Base-by-base conservation (phyloP, 1,140 invertebrate species). In the Sminthurides bifidus region DNA sequence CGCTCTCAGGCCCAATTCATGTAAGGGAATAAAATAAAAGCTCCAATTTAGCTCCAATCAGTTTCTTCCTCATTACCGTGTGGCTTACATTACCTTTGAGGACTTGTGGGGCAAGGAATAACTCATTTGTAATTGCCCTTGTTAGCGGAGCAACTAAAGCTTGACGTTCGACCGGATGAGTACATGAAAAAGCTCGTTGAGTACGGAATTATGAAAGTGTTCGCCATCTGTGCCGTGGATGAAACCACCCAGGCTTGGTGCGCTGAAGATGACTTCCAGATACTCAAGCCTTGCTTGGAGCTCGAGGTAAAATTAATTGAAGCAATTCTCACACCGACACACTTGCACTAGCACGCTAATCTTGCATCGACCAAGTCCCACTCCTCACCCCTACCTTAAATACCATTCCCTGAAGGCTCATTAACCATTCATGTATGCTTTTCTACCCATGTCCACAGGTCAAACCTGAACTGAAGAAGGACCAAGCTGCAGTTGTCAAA, bases 211-310 rank as follows among this genome's bases (percentile, higher is more conserved):
- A 79, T 85, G 75, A 84, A 84, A 68, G 73, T 85, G 41, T 79
- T 79, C 27, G 78, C 78, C 5, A 79, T 83, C 66, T 80, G 79
- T 30, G 77, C 76, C 4, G 82, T 85, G 0, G 70, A 76, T 43
- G 82, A 85, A 68, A 86, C 83, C 3, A 77, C 76, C 24, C 81
- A 84, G 65, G 79, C 81, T 5, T 85, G 82, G 81, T 77, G 80
- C 2, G 81, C 81, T 40, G 82, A 84, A 61, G 81, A 84, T 61
- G 81, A 84, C 68, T 83, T 85, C 70, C 78, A 83, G 69, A 74
- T 85, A 0, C 65, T 81, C 1, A 84, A 82, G 58, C 83, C 83
- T 1, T 76, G 15, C 17, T 24, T 56, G 6, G 52, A 37, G 17
- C 19, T 63, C 21, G 46, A 60, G 37, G 60, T 56, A 21, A n/a